Percentiles rank a stretch among this genome's conserved stretches.
Evolutionary conservation across 1,140 invertebrate genomes (phyloP).

Genomic region (Eumeta japonica): DNA sequence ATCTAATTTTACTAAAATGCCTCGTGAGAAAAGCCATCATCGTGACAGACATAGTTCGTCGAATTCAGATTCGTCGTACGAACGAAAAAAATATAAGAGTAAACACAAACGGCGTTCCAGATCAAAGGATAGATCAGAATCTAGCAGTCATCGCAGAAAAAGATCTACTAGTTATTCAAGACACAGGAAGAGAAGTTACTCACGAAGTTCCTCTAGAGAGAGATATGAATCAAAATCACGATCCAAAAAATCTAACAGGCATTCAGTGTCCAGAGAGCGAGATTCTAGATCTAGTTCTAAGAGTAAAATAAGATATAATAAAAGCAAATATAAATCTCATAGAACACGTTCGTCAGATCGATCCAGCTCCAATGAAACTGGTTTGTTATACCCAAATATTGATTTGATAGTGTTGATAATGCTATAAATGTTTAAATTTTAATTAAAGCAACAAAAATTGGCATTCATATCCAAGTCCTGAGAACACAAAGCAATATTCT

Average conservation of each 20-base stretch:
- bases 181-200: conserved; percentile 34
- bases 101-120: conserved; percentile 39
- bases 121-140: conserved; percentile 36
- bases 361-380: conserved; percentile 41
- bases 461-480: too few relatives aligned
- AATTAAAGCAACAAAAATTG: too few relatives aligned
- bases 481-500: too few relatives aligned
- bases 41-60: conserved; percentile 41
- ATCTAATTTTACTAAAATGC: conserved; percentile 18
- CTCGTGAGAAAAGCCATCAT: conserved; percentile 39
- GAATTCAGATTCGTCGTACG: conserved; percentile 43
- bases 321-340: conserved; percentile 23
- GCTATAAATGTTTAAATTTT: too few relatives aligned
- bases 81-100: conserved; percentile 40
- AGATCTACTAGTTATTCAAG: conserved; percentile 33
- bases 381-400: too few relatives aligned
- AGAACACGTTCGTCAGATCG: conserved; percentile 32
- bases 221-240: conserved; percentile 37
- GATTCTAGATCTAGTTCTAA: conserved; percentile 35
- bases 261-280: conserved; percentile 20
- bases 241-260: conserved; percentile 25
- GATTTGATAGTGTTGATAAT: too few relatives aligned
- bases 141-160: conserved; percentile 28
- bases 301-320: conserved; percentile 29
- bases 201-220: conserved; percentile 38